Percentiles rank a stretch among this genome's conserved stretches.
Evolutionary conservation across 1,140 invertebrate genomes (phyloP).

Genomic region (Prorops nasuta): DNA sequence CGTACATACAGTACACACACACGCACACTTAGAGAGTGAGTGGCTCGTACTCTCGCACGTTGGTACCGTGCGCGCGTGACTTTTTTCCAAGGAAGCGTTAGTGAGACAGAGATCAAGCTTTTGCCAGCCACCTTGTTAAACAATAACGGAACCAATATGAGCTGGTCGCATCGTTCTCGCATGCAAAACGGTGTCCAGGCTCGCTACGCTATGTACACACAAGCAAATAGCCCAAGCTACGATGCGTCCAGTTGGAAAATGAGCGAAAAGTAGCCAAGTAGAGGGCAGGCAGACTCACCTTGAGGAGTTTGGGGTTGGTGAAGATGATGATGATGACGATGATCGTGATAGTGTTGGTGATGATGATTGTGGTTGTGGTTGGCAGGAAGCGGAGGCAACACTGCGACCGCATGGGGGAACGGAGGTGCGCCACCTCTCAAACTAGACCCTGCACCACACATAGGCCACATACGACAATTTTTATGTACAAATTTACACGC

Average conservation of each 20-base stretch:
- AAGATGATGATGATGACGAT: constrained; percentile 46
- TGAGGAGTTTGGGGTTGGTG: constrained; percentile 60
- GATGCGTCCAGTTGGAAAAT: too few relatives aligned
- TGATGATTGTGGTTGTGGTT: constrained; percentile 41
- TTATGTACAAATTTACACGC: constrained; percentile 2
- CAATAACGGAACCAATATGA: too few relatives aligned
- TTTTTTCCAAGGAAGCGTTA: too few relatives aligned
- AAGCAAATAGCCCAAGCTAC: too few relatives aligned
- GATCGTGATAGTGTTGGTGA: constrained; percentile 40
- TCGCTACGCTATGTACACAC: too few relatives aligned
- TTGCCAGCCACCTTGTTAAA: too few relatives aligned
- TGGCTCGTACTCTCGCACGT: too few relatives aligned
- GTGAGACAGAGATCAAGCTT: too few relatives aligned
- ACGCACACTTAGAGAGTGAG: too few relatives aligned
- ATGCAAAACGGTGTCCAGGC: too few relatives aligned
- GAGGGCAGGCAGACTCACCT: constrained; percentile 45
- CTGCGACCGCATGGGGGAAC: constrained; percentile 66
- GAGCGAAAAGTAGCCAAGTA: too few relatives aligned
- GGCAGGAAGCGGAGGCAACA: constrained; percentile 63
- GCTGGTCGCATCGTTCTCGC: too few relatives aligned
- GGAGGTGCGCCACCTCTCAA: constrained; percentile 52
- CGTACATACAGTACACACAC: constrained; percentile 1
- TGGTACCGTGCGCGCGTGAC: constrained; percentile 15
- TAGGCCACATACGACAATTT: constrained; percentile 37
- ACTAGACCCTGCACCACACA: constrained; percentile 51